Evolutionary conservation across 2,113 vertebrate species (phyloP).

Genomic region (Rana temporaria): DNA sequence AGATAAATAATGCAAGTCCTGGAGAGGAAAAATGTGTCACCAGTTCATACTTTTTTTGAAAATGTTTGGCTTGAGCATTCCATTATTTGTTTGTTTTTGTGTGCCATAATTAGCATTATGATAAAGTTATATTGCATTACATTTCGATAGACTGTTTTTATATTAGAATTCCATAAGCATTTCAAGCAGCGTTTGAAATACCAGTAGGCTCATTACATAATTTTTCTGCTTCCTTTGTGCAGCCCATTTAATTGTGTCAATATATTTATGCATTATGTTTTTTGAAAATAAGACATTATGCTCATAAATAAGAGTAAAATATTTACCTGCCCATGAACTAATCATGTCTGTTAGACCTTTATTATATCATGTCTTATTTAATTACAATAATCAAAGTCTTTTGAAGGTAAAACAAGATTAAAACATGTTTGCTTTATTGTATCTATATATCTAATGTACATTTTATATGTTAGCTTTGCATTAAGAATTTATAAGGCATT

Average conservation of each 20-base stretch:
- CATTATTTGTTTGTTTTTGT: too few relatives aligned
- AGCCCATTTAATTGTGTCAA: conserved; percentile 84
- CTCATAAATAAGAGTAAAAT: conserved; percentile 82
- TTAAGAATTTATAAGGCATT: conserved; percentile 89
- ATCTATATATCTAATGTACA: conserved; percentile 89
- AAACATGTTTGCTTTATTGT: conserved; percentile 84
- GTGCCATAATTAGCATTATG: not conserved
- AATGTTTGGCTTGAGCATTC: too few relatives aligned
- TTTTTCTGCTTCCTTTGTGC: conserved; percentile 68
- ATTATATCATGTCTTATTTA: conserved; percentile 87
- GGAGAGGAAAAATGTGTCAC: too few relatives aligned
- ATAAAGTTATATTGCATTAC: not conserved
- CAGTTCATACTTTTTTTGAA: too few relatives aligned
- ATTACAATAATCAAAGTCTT: conserved; percentile 84
- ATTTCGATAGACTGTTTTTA: conserved; percentile 46
- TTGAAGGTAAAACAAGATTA: conserved; percentile 83
- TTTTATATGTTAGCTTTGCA: conserved; percentile 85
- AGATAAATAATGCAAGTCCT: too few relatives aligned
- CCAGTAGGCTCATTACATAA: conserved; percentile 71
- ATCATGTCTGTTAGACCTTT: conserved; percentile 78
- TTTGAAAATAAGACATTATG: conserved; percentile 77
- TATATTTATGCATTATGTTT: conserved; percentile 82
- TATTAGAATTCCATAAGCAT: conserved; percentile 83
- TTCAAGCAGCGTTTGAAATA: conserved; percentile 70
- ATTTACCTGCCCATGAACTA: conserved; percentile 82